Conservation (phyloP, 2,113 vertebrate species). For the Callopanchax toddi region DNA sequence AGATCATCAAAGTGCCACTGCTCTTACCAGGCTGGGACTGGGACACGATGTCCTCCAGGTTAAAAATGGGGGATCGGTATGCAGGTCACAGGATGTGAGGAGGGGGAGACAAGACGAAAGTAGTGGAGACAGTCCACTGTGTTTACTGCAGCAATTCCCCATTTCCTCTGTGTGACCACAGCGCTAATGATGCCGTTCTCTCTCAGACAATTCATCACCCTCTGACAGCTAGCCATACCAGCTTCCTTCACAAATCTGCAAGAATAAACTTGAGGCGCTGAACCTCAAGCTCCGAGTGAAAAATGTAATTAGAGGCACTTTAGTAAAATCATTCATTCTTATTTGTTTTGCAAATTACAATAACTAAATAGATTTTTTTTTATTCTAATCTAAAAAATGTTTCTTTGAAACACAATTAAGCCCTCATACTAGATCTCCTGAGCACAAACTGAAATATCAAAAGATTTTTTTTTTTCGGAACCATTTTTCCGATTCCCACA, state of each 20-base stretch:
- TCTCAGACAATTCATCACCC: slow-evolving; percentile 40
- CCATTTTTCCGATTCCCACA: slow-evolving; percentile 33
- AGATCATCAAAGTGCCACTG: slow-evolving; percentile 61
- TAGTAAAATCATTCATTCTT: not conserved
- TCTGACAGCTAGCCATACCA: slow-evolving; percentile 33
- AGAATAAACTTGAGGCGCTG: not conserved
- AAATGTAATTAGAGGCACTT: not conserved
- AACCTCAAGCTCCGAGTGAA: slow-evolving; percentile 2
- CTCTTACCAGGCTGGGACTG: slow-evolving; percentile 48
- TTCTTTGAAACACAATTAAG: no score
- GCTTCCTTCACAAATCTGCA: slow-evolving; percentile 23
- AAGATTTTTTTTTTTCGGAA: slow-evolving; percentile 4
- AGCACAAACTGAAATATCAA: not conserved
- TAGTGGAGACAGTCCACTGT: slow-evolving; percentile 53
- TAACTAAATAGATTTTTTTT: not conserved
- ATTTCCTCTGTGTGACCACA: slow-evolving; percentile 51
- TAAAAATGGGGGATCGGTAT: slow-evolving; percentile 69
- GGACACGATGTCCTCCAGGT: slow-evolving; percentile 69
- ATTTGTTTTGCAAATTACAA: no score
- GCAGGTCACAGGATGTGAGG: slow-evolving; percentile 69
- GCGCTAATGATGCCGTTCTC: slow-evolving; percentile 52
- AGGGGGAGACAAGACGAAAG: slow-evolving; percentile 40
- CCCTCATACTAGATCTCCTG: not conserved
- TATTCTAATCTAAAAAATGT: no score
- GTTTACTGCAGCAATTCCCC: slow-evolving; percentile 61